Conservation (phyloP, 2,113 vertebrate species). For the Odocoileus virginianus region DNA sequence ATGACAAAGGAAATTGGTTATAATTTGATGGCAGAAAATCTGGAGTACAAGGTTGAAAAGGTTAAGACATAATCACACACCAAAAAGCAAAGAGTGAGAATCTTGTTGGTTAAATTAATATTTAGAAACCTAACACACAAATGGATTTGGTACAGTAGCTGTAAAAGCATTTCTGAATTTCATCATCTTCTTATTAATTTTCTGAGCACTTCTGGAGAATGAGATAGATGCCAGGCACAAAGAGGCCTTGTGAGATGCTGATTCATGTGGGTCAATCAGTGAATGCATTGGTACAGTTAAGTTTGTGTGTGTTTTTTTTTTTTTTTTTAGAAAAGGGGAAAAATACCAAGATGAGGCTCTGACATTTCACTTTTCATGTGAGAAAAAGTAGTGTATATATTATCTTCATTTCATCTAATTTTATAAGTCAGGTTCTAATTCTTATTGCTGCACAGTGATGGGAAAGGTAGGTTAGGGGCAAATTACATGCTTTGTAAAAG, state of each 20-base stretch:
- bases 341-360: conserved; percentile 49
- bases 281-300: conserved; percentile 37
- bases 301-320: neutral
- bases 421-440: conserved; percentile 64
- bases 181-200: conserved; percentile 61
- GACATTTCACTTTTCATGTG: conserved; percentile 40
- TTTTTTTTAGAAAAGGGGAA: neutral
- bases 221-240: conserved; percentile 30
- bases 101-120: conserved; percentile 34
- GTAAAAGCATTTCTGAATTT: conserved; percentile 1
- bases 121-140: conserved; percentile 27
- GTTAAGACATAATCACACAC: neutral
- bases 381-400: conserved; percentile 47
- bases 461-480: neutral
- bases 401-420: conserved; percentile 68
- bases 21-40: neutral
- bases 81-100: neutral
- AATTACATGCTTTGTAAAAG: neutral
- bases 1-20: conserved; percentile 19
- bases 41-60: neutral
- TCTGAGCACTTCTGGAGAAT: conserved; percentile 35
- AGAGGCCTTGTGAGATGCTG: conserved; percentile 27
- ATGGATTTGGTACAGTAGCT: neutral
- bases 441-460: conserved; percentile 41
- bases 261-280: conserved; percentile 57